Evolutionary conservation across 2,888 invertebrate genomes (phyloP).

Genomic region (Drosophila prostipennis): DNA sequence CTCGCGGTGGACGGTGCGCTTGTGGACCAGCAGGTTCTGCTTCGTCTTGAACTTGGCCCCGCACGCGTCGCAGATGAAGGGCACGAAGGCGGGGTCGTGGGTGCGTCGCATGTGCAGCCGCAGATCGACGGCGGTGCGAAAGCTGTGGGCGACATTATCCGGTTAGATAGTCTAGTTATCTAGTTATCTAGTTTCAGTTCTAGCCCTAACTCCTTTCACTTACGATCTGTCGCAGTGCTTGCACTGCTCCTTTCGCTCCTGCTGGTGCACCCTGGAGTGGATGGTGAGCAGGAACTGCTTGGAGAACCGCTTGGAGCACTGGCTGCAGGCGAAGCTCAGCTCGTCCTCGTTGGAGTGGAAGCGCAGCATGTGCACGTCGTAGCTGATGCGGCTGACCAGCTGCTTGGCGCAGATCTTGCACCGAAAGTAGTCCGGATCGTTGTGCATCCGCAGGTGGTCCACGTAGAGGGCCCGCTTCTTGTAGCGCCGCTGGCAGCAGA

Average conservation of each 20-base stretch:
- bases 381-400: constrained; percentile 48
- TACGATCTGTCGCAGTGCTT: constrained; percentile 44
- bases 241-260: constrained; percentile 47
- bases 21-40: constrained; percentile 50
- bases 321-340: constrained; percentile 41
- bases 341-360: constrained; percentile 44
- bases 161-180: too few species aligned
- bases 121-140: constrained; percentile 47
- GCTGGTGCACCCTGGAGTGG: constrained; percentile 46
- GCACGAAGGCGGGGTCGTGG: constrained; percentile 47
- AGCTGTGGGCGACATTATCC: constrained; percentile 7
- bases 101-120: constrained; percentile 48
- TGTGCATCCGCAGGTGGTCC: constrained; percentile 55
- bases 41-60: constrained; percentile 54
- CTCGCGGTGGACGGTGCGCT: constrained; percentile 45
- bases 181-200: too few species aligned
- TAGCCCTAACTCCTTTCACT: constrained; percentile 5
- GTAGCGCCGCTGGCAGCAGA: constrained; percentile 57
- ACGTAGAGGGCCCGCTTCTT: constrained; percentile 53
- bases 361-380: constrained; percentile 49
- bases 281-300: constrained; percentile 49
- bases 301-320: constrained; percentile 50
- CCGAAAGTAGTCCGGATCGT: constrained; percentile 56
- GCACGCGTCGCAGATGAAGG: constrained; percentile 52
- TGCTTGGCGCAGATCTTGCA: constrained; percentile 46